phyloP scores from a whole-genome alignment of 37 sponge, comb jelly and placozoan genomes.

The Haliclona indistincta region DNA sequence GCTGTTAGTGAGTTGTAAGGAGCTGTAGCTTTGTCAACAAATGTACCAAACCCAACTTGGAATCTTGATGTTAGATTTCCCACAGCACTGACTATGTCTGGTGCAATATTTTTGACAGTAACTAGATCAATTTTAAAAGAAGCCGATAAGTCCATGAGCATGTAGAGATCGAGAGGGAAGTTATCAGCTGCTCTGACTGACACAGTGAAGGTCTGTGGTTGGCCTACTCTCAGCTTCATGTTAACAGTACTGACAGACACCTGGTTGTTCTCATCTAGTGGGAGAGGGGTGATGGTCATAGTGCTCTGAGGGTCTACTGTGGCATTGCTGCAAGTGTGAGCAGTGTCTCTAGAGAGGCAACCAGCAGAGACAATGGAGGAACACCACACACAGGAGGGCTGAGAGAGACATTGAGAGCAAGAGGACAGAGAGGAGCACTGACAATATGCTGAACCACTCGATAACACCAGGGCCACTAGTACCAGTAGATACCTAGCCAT shows the following conservation, averaged over 20 bases:
- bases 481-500: too few species aligned
- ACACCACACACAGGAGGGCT: neutral
- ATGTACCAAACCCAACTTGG: constrained; percentile 56
- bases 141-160: constrained; percentile 54
- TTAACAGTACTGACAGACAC: neutral
- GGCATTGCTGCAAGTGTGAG: neutral
- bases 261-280: neutral
- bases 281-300: neutral
- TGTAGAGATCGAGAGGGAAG: constrained; percentile 59
- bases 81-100: constrained; percentile 10
- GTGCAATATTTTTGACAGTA: constrained; percentile 25
- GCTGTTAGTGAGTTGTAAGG: constrained; percentile 25
- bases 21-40: constrained; percentile 38
- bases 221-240: constrained; percentile 7
- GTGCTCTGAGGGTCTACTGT: neutral
- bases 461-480: too few species aligned
- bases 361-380: neutral
- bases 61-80: constrained; percentile 28
- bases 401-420: neutral
- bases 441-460: too few species aligned
- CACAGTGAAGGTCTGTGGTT: constrained; percentile 27
- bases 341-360: neutral
- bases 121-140: constrained; percentile 26
- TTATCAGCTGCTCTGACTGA: constrained; percentile 7
- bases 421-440: neutral